phyloP scores from a whole-genome alignment of 2,113 vertebrate species.

The Scatophagus argus region DNA sequence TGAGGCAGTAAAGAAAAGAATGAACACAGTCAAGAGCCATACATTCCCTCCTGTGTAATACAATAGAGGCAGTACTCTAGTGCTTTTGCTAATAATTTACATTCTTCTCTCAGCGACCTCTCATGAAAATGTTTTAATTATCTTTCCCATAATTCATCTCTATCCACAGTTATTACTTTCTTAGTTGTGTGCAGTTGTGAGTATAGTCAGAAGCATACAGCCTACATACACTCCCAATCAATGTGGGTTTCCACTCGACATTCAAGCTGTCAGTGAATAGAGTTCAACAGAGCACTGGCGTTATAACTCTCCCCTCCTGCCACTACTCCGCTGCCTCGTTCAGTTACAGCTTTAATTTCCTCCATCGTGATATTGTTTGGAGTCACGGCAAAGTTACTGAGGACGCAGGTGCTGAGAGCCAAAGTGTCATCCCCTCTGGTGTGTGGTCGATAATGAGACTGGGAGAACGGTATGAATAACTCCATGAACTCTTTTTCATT shows the following conservation, averaged over 20 bases:
- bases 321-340: constrained; percentile 18
- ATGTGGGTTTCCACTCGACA: constrained; percentile 1
- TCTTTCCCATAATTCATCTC: not conserved
- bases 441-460: constrained; percentile 77
- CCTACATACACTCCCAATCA: not conserved
- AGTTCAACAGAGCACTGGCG: not conserved
- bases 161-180: not conserved
- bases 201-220: not conserved
- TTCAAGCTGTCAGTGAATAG: constrained; percentile 32
- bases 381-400: constrained; percentile 40
- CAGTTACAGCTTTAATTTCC: constrained; percentile 59
- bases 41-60: constrained; percentile 24
- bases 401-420: constrained; percentile 68
- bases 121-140: constrained; percentile 11
- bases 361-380: constrained; percentile 46
- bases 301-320: constrained; percentile 14
- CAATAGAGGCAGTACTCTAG: not conserved
- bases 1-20: constrained; percentile 27
- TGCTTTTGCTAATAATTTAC: constrained; percentile 29
- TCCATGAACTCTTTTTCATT: constrained; percentile 77
- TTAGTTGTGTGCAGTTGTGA: not conserved
- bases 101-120: not conserved
- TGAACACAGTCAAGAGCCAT: not conserved
- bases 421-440: constrained; percentile 68
- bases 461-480: constrained; percentile 69